These are phyloP conservation scores for Dermatemys mawii DNA, from an alignment of 2,113 vertebrate genomes.

Conservation along the genomic window DNA sequence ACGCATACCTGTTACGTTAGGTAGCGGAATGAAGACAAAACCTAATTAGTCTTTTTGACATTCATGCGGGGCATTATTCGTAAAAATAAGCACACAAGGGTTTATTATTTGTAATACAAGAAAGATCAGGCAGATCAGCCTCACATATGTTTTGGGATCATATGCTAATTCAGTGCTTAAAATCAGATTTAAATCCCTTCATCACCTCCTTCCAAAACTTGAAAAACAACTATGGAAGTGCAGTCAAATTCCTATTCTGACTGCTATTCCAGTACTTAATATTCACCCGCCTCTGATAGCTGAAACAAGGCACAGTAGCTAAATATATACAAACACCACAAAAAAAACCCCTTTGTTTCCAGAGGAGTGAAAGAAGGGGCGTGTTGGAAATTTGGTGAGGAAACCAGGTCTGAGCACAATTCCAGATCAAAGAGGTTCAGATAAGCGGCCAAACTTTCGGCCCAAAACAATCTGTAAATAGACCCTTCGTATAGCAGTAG, in stretches of 20 bases:
- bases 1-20: not conserved
- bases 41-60: constrained; percentile 39
- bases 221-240: not conserved
- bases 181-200: not conserved
- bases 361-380: constrained; percentile 1
- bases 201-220: not conserved
- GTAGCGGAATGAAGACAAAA: constrained; percentile 44
- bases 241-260: not conserved
- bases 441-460: constrained; percentile 19
- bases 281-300: not conserved
- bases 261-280: not conserved
- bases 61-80: constrained; percentile 36
- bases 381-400: not conserved
- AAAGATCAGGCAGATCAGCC: constrained; percentile 1
- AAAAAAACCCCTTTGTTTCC: not conserved
- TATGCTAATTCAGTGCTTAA: not conserved
- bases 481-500: not conserved
- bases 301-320: not conserved
- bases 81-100: constrained; percentile 13
- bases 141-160: not conserved
- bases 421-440: constrained; percentile 21
- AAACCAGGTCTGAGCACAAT: not conserved
- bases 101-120: not conserved
- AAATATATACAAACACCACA: not conserved
- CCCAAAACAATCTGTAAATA: accelerated